Evolutionary conservation across 2,113 vertebrate genomes (phyloP).

Genomic region (Archilochus colubris): DNA sequence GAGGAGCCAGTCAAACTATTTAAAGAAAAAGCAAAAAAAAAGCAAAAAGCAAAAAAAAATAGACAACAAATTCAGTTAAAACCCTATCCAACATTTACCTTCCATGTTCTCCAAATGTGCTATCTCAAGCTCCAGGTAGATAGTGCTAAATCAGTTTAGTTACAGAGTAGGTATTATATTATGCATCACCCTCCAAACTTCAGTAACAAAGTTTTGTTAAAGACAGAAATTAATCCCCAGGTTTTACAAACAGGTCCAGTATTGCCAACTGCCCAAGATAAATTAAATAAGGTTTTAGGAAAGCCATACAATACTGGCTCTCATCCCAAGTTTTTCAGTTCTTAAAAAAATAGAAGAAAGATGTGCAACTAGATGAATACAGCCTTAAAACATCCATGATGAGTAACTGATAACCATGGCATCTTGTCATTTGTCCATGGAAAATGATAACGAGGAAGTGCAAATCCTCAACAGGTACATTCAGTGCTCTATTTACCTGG

Average conservation of each 20-base stretch:
- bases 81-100: background rate
- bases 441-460: background rate
- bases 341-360: background rate
- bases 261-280: background rate
- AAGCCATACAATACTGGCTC: background rate
- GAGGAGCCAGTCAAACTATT: background rate
- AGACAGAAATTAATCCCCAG: background rate
- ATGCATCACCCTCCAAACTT: background rate
- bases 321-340: background rate
- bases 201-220: background rate
- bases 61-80: background rate
- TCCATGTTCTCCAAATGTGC: background rate
- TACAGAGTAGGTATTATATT: background rate
- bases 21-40: background rate
- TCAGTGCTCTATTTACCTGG: background rate
- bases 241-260: background rate
- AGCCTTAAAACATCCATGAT: background rate
- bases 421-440: background rate
- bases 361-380: background rate
- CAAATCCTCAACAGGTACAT: background rate
- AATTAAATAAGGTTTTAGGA: background rate
- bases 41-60: background rate
- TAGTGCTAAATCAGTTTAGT: background rate
- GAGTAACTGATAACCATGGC: background rate
- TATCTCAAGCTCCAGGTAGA: background rate